Base-by-base conservation (phyloP, 2,888 invertebrate genomes). In the Epistrophe eligans region DNA sequence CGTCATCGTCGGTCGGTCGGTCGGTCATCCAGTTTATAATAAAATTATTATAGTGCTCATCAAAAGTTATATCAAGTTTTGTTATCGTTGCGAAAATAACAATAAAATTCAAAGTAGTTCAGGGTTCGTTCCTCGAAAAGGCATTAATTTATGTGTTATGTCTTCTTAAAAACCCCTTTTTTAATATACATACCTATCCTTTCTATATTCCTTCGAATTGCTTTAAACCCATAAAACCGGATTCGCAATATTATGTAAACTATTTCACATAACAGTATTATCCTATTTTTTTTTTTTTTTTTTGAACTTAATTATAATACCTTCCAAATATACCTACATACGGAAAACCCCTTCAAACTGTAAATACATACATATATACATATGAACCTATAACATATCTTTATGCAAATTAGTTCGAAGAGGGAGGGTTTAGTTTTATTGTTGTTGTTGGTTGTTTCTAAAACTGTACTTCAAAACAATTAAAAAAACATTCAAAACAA, bases 371-470 rank as follows among this genome's bases (percentile, higher is more conserved):
- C 4, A 10, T 43, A 43, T 7, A 9, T 2, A 32, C 5, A 32
- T 32, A 24, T 24, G 24, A 24, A 24, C 24, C 24, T 24, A 24
- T 24, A 43, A 15, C 48, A 55, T 28, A 70, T 72, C 71, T 72
- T 66, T 79, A 84, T 84, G 84, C 43, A 79, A 84, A 84, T 84
- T 84, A 48, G 43, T 77, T 60, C 35, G 45, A 77, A 77, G 35
- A 45, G 60, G 82, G 6, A 11, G 17, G 38, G 38, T 38, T 66
- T 45, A 43, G 52, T 62, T 52, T 52, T 40, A 60, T 35, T 67
- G 58, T 38, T 28, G 57, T 24, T 24, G 19, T 62, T 52, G 50
- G 45, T 71, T 57, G n/a, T 58, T 60, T 45, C 43, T 76, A 28
- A 48, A 55, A 76, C 74, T 60, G 67, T 76, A 81, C 70, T 81